phyloP scores from a whole-genome alignment of 2,888 invertebrate species.

The Bembecia ichneumoniformis region DNA sequence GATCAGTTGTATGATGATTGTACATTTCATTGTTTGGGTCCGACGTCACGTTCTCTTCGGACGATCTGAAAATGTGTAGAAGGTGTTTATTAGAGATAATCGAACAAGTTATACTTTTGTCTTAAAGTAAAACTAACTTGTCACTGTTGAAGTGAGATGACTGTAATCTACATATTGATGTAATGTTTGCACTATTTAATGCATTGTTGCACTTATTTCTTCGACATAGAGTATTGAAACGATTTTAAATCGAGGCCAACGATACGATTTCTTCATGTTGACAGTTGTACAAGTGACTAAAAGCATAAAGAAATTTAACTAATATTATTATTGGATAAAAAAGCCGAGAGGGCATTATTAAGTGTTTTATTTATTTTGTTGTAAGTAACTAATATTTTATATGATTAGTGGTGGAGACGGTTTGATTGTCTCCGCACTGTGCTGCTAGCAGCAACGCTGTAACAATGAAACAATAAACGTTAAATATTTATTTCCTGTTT shows the following conservation, averaged over 20 bases:
- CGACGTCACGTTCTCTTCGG: slow-evolving; percentile 14
- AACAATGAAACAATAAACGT: slow-evolving; percentile 57
- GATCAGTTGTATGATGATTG: slow-evolving; percentile 48
- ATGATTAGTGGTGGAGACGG: slow-evolving; percentile 45
- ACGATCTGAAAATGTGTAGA: neutral
- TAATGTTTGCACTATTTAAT: neutral
- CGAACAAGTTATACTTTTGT: slow-evolving; percentile 16
- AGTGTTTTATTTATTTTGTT: slow-evolving; percentile 68
- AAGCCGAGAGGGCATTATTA: slow-evolving; percentile 59
- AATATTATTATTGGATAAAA: slow-evolving; percentile 39
- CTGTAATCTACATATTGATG: neutral
- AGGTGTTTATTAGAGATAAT: neutral
- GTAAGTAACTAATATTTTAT: slow-evolving; percentile 67
- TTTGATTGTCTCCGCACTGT: slow-evolving; percentile 36
- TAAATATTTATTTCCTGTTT: slow-evolving; percentile 25
- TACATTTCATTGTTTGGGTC: slow-evolving; percentile 70
- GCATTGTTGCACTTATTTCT: neutral
- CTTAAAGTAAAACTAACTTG: slow-evolving; percentile 7
- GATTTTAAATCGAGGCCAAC: slow-evolving; percentile 69
- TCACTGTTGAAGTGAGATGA: neutral
- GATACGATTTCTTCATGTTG: slow-evolving; percentile 57
- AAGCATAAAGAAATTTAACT: slow-evolving; percentile 54
- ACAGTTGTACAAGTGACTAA: slow-evolving; percentile 55
- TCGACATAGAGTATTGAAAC: slow-evolving; percentile 15
- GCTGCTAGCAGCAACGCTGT: slow-evolving; percentile 57